Base-by-base conservation (phyloP, 2,888 invertebrate species). In the Hydrotaea diabolus region DNA sequence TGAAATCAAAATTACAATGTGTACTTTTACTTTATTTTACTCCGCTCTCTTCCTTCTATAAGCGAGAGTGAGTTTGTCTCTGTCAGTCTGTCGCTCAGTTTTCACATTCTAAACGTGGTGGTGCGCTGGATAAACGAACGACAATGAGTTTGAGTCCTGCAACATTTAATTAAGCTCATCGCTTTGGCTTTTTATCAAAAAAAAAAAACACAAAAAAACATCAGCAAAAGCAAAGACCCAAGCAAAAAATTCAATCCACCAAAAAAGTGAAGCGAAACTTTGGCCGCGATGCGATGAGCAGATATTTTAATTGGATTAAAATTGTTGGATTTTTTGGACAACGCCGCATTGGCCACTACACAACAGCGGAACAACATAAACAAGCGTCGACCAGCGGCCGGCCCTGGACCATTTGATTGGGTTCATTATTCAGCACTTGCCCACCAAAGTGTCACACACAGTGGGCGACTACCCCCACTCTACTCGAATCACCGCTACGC, bases 1-100 rank as follows among this genome's bases (percentile, higher is more conserved):
- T 82, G 79, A 85, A 85, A 82, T 82, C 85, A 82, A 85, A 85
- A 82, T 82, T 77, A 77, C 76, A 77, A 82, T 77, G 62, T 53
- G 55, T 74, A 39, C 66, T 26, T 69, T 77, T 66, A 73, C 36
- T 79, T 69, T 69, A 43, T 69, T 69, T 69, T 46, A 21, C n/a
- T 23, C n/a, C 1, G 46, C 66, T 55, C 59, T 23, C 17, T 69
- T n/a, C 7, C 9, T 17, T 46, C 9, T 39, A 66, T 62, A 26
- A 43, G 13, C 66, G 19, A 43, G 13, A n/a, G 26, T 43, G 62
- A 23, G 43, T 23, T 1, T 59, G n/a, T 43, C n/a, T 71, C 15
- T 55, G 53, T 17, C 26, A 5, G 19, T 39, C 15, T 23, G 17
- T 69, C 11, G 46, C 69, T 23, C 46, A 46, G 23, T 59, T 55